Percentiles rank a stretch among this genome's conserved stretches.
Evolutionary conservation across 1,140 invertebrate genomes (phyloP).

Genomic region (Diachasma alloeum): DNA sequence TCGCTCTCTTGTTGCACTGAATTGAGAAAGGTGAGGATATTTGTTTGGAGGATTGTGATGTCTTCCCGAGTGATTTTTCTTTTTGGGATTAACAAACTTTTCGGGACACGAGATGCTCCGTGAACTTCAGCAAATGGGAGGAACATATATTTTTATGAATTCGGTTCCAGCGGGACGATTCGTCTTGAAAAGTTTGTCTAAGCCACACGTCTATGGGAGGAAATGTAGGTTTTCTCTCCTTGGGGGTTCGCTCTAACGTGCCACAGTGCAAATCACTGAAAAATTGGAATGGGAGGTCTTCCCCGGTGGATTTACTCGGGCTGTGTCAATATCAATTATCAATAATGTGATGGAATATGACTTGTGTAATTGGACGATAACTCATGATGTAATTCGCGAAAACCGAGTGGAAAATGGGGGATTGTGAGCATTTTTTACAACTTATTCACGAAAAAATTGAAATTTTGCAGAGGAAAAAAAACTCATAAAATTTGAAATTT

Average conservation of each 20-base stretch:
- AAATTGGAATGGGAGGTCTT: background rate
- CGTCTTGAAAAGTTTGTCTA: constrained; percentile 20
- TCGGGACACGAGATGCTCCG: background rate
- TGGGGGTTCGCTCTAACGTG: background rate
- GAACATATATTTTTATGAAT: constrained; percentile 20
- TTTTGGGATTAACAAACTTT: background rate
- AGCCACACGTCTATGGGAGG: constrained; percentile 11
- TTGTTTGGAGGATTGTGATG: too few species aligned
- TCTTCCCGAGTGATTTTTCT: background rate
- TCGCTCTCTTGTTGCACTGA: too few species aligned
- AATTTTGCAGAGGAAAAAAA: too few species aligned
- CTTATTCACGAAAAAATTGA: too few species aligned
- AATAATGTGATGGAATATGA: too few species aligned
- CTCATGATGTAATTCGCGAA: too few species aligned
- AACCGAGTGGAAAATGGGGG: too few species aligned
- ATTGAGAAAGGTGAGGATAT: too few species aligned
- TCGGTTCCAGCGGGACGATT: constrained; percentile 25
- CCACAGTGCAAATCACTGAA: background rate
- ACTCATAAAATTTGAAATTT: too few species aligned
- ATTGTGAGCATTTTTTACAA: too few species aligned
- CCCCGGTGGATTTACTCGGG: background rate
- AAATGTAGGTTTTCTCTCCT: background rate
- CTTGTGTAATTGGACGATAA: too few species aligned
- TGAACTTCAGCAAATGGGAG: background rate
- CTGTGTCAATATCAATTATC: background rate